Evolutionary conservation across 2,113 vertebrate genomes (phyloP).

Genomic region (Pelodiscus sinensis): DNA sequence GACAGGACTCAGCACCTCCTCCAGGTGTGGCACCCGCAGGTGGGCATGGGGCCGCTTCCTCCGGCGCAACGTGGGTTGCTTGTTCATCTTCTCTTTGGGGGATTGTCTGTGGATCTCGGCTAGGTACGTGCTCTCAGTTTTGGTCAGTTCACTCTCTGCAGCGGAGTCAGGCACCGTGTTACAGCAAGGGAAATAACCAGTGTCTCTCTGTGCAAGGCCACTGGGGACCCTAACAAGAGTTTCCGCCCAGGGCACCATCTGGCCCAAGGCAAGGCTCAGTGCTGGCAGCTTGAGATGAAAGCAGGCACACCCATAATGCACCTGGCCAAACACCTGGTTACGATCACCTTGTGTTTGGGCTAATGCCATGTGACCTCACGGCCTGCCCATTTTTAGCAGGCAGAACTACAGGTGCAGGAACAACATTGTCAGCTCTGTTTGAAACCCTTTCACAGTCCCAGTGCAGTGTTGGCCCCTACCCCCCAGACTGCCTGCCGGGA

Average conservation of each 20-base stretch:
- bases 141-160: constrained; percentile 92
- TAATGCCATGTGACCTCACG: background rate
- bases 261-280: too few relatives aligned
- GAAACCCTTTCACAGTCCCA: accelerated
- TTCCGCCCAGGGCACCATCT: background rate
- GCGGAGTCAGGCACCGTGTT: background rate
- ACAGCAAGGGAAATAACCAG: accelerated
- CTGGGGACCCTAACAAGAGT: background rate
- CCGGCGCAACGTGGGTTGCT: constrained; percentile 85
- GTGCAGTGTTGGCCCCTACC: background rate
- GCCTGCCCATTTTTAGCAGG: background rate
- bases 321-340: background rate
- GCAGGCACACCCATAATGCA: accelerated
- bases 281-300: background rate
- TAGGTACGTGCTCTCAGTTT: constrained; percentile 87
- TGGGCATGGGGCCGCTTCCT: constrained; percentile 92
- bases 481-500: accelerated
- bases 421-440: background rate
- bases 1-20: constrained; percentile 93
- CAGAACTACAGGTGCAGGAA: background rate
- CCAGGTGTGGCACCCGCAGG: constrained; percentile 89
- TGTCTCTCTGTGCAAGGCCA: too few relatives aligned
- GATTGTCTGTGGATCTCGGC: constrained; percentile 90
- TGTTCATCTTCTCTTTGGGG: constrained; percentile 90
- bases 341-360: accelerated